A percentile compares a stretch with the other conserved stretches of the same genome.
Evolutionary conservation across 2,888 invertebrate genomes (phyloP).

Genomic region (Lasius fuliginosus): DNA sequence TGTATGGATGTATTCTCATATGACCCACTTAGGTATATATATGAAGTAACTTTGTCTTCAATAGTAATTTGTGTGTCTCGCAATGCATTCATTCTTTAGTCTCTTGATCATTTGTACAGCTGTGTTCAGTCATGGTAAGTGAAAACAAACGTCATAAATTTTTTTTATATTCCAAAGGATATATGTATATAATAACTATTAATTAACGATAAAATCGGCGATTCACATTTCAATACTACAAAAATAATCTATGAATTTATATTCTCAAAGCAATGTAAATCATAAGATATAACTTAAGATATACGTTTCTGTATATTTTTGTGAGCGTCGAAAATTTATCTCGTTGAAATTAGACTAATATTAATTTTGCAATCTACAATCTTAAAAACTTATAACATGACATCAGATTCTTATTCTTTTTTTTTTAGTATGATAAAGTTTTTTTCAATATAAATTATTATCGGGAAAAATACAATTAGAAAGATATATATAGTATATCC

Average conservation of each 20-base stretch:
- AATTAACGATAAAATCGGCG: not conserved
- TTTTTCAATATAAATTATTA: too few relatives aligned
- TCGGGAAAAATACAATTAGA: too few relatives aligned
- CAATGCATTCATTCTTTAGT: slow-evolving; percentile 27
- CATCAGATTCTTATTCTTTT: too few relatives aligned
- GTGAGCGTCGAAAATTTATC: not conserved
- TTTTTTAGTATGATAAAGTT: too few relatives aligned
- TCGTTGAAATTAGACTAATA: not conserved
- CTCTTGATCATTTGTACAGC: slow-evolving; percentile 10
- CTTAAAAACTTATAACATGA: too few relatives aligned
- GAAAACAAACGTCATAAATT: not conserved
- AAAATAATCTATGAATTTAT: not conserved
- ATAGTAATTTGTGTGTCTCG: not conserved
- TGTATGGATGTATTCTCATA: not conserved
- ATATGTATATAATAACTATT: not conserved
- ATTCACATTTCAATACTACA: not conserved
- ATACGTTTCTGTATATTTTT: not conserved
- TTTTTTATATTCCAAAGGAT: not conserved
- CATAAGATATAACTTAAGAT: not conserved
- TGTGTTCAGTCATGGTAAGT: slow-evolving; percentile 28
- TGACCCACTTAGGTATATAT: not conserved
- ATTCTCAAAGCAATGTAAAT: not conserved
- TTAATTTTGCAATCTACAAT: too few relatives aligned
- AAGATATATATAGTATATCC: too few relatives aligned
- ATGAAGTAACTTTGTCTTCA: not conserved